Conservation (phyloP, 2,888 invertebrate genomes). For the Adelognathus sp. region DNA sequence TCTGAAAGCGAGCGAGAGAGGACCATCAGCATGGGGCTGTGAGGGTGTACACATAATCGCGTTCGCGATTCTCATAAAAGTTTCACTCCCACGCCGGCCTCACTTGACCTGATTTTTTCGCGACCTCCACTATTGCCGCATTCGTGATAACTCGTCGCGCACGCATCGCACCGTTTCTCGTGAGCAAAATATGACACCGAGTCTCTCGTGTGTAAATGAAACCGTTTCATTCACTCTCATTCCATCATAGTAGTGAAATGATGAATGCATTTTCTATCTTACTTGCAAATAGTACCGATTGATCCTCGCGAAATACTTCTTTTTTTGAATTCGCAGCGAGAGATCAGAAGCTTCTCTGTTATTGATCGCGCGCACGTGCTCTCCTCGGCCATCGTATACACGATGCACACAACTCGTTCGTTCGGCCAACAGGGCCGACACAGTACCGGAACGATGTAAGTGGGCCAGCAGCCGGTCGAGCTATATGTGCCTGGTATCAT, state of each 20-base stretch:
- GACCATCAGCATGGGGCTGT: conserved; percentile 5
- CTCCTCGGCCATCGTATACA: conserved; percentile 56
- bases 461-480: conserved; percentile 77
- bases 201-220: background rate
- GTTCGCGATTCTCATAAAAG: conserved; percentile 69
- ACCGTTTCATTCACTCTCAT: background rate
- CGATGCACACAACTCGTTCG: conserved; percentile 34
- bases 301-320: background rate
- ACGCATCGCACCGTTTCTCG: conserved; percentile 28
- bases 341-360: conserved; percentile 65
- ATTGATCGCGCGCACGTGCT: conserved; percentile 79
- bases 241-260: background rate
- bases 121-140: conserved; percentile 53
- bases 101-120: conserved; percentile 73
- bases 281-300: background rate
- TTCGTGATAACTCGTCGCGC: conserved; percentile 49
- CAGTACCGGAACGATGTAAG: conserved; percentile 66
- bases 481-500: conserved; percentile 31
- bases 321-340: conserved; percentile 38
- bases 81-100: conserved; percentile 68
- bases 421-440: conserved; percentile 7
- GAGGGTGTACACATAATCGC: conserved; percentile 39
- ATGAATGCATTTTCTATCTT: background rate
- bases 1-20: conserved; percentile 13
- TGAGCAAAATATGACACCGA: background rate